These are phyloP conservation scores for Hypsibius dujardini DNA, from an alignment of 1,140 invertebrate species.

Conservation along the genomic window DNA sequence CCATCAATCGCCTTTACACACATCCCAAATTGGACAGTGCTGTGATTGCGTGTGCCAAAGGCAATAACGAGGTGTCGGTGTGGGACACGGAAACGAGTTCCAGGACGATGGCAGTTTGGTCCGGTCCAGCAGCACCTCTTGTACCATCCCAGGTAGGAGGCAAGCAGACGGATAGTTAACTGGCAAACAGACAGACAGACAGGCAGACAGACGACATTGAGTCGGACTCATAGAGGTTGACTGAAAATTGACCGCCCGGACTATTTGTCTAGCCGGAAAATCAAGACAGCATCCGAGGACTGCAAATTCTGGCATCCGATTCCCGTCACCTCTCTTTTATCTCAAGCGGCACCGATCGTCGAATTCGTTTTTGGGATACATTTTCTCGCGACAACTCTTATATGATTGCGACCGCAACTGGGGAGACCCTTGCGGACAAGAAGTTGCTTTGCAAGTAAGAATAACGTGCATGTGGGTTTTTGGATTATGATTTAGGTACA, in stretches of 20 bases:
- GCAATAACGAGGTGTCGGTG: conserved; percentile 73
- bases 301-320: conserved; percentile 33
- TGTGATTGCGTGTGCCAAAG: conserved; percentile 44
- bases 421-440: conserved; percentile 39
- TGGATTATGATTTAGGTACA: conserved; percentile 8
- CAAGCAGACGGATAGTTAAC: too few relatives aligned
- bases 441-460: conserved; percentile 17
- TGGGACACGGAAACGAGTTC: conserved; percentile 73
- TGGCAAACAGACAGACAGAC: too few relatives aligned
- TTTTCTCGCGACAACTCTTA: conserved; percentile 56
- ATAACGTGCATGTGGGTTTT: conserved; percentile 18
- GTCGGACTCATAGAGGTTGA: too few relatives aligned
- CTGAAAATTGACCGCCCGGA: not conserved
- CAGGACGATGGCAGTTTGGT: conserved; percentile 59
- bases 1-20: conserved; percentile 6
- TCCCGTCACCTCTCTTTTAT: conserved; percentile 41
- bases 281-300: conserved; percentile 19
- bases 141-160: conserved; percentile 39
- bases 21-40: conserved; percentile 11
- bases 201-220: too few relatives aligned
- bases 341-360: conserved; percentile 74
- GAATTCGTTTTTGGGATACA: conserved; percentile 74
- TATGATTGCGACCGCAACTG: conserved; percentile 55
- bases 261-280: conserved; percentile 1
- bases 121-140: conserved; percentile 48